Evolutionary conservation across 2,113 vertebrate genomes (phyloP).

Genomic region (Paraplagusia blochii): DNA sequence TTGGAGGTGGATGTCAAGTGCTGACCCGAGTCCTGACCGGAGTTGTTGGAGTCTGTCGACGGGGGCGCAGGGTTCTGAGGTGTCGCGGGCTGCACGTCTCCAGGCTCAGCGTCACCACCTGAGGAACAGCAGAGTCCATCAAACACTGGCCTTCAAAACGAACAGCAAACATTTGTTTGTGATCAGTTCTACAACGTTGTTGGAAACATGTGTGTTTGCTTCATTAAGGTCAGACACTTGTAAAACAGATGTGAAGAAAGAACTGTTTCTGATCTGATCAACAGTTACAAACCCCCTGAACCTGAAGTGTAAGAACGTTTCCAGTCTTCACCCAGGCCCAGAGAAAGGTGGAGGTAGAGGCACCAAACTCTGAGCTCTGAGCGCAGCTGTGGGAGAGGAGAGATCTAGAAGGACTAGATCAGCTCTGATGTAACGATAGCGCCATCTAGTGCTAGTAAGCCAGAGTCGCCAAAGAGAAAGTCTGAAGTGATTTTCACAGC

Average conservation of each 20-base stretch:
- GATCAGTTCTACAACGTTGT: neutral
- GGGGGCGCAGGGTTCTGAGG: neutral
- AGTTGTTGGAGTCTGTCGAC: neutral
- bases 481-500: no score
- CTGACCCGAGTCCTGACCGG: fast-evolving
- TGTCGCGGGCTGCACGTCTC: no score
- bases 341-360: no score
- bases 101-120: neutral
- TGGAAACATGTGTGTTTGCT: neutral
- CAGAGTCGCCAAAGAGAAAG: no score
- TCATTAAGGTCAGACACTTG: neutral
- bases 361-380: neutral
- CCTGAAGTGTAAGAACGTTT: neutral
- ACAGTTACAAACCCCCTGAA: no score
- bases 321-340: neutral
- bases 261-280: no score
- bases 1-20: neutral
- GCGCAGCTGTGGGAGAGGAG: no score
- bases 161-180: neutral
- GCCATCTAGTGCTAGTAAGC: neutral
- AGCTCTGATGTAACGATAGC: no score
- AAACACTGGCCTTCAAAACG: neutral
- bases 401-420: no score
- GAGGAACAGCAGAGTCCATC: neutral
- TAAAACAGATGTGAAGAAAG: no score